phyloP scores from a whole-genome alignment of 2,888 invertebrate species.

The Drosophila diplacantha region DNA sequence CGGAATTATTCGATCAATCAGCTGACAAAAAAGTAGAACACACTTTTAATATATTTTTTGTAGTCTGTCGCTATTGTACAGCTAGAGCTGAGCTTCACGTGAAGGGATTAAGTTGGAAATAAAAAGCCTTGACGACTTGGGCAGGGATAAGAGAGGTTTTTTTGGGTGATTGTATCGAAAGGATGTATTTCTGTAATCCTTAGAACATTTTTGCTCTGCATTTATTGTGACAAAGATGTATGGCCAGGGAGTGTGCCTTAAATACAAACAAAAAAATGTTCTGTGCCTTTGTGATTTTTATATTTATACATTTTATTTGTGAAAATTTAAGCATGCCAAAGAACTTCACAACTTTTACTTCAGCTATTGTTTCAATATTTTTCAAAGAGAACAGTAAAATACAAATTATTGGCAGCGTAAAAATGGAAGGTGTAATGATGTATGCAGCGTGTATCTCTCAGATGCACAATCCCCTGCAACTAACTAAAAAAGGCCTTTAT shows the following conservation, averaged over 20 bases:
- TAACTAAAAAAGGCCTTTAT: background rate
- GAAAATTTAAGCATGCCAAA: background rate
- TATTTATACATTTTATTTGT: background rate
- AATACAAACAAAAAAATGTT: background rate
- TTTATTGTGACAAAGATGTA: background rate
- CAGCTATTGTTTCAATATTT: background rate
- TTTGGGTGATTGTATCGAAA: conserved; percentile 6
- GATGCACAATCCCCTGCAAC: background rate
- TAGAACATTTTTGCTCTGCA: background rate
- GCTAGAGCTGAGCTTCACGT: conserved; percentile 3
- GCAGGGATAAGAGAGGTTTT: background rate
- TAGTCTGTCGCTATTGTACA: conserved; percentile 2
- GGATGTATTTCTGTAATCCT: conserved; percentile 6
- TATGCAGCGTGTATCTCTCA: background rate
- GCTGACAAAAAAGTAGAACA: conserved; percentile 1
- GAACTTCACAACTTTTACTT: background rate
- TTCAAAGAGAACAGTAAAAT: background rate
- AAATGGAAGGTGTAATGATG: background rate
- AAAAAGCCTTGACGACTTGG: conserved; percentile 7
- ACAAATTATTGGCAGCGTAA: background rate
- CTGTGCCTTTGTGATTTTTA: background rate
- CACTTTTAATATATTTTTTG: conserved; percentile 1
- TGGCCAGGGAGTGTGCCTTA: background rate
- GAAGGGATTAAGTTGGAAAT: conserved; percentile 3
- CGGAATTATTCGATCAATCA: conserved; percentile 15